Evolutionary conservation across 2,888 invertebrate species (phyloP).

Genomic region (Orthonychiurus folsomi): DNA sequence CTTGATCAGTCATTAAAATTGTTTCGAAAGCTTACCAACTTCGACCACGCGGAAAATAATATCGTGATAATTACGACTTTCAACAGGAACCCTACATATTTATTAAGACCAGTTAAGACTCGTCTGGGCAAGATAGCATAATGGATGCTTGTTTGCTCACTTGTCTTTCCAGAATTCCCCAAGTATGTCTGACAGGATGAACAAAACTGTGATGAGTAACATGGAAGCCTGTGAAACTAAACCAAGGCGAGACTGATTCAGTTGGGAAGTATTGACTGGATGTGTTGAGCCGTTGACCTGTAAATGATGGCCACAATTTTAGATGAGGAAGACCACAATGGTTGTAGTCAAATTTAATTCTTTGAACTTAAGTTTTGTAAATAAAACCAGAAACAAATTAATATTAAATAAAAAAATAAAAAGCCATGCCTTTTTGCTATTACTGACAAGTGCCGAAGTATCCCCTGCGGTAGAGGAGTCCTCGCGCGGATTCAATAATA

Average conservation of each 20-base stretch:
- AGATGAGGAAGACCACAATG: too few species aligned
- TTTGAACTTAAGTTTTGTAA: neutral
- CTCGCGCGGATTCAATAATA: constrained; percentile 52
- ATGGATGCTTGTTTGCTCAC: constrained; percentile 48
- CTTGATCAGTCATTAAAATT: too few species aligned
- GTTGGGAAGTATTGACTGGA: constrained; percentile 63
- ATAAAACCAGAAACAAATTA: constrained; percentile 9
- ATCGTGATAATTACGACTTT: constrained; percentile 86
- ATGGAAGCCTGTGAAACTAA: constrained; percentile 81
- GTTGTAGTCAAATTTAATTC: neutral
- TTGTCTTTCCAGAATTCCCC: constrained; percentile 90
- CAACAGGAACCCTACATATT: constrained; percentile 73
- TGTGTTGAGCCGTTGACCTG: constrained; percentile 38
- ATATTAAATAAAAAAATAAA: constrained; percentile 5
- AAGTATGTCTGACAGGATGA: constrained; percentile 80
- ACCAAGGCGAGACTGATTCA: constrained; percentile 82
- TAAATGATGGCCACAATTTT: too few species aligned
- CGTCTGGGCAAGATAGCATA: neutral
- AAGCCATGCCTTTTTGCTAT: constrained; percentile 40
- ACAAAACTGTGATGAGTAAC: constrained; percentile 78
- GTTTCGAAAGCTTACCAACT: too few species aligned
- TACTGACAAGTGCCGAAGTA: constrained; percentile 40
- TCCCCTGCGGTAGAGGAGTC: constrained; percentile 37
- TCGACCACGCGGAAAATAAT: constrained; percentile 81
- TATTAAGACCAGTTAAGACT: constrained; percentile 22